Evolutionary conservation across 2,797 vertebrate species (phyloP), one percentile per base, ranked within the genome.

Genomic region (Cossypha dichroa): DNA sequence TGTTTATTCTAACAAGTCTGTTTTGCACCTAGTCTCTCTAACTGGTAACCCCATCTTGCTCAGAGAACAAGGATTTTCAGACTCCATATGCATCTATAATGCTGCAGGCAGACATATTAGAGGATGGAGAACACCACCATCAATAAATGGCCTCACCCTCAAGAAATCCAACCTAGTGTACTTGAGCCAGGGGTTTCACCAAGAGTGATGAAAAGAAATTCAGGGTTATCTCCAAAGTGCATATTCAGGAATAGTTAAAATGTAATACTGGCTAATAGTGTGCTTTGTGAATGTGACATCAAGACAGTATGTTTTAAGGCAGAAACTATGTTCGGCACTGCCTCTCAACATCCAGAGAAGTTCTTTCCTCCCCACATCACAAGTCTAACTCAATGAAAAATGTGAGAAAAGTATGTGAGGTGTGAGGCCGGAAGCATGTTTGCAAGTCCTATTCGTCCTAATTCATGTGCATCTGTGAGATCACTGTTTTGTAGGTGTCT

Each of bases 401-500:
- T 33, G 54, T 58, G 54, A 91, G 38, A 79, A 89, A 80, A 67
- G 8, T 17, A 5, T 78, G 18, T 58, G 51, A 81, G 29, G 28
- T 48, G 29, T 49, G 49, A 83, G 78, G 75, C 49, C 21, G 4
- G 0, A 67, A 88, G 69, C 38, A 43, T 1, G 4, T 29, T 64
- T 83, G 26, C 33, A 62, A 88, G 49, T 60, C 51, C 33, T 64
- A 9, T 54, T 64, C 3, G 1, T 68, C 41, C 28, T n/a, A 86
- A 67, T 45, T 55, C 62, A 33, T 3, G 22, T 2, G 0, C 1
- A 0, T 58, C 49, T 72, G 28, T 3, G 0, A 94, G 67, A 75
- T 74, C 78, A 80, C 36, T 56, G n/a, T 38, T 85, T 38, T 36
- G 59, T 63, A 80, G 52, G 41, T 82, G 67, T 46, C 70, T 89